These are phyloP conservation scores for Acrossocheilus fasciatus DNA, from an alignment of 2,797 vertebrate species.

Conservation along the genomic window DNA sequence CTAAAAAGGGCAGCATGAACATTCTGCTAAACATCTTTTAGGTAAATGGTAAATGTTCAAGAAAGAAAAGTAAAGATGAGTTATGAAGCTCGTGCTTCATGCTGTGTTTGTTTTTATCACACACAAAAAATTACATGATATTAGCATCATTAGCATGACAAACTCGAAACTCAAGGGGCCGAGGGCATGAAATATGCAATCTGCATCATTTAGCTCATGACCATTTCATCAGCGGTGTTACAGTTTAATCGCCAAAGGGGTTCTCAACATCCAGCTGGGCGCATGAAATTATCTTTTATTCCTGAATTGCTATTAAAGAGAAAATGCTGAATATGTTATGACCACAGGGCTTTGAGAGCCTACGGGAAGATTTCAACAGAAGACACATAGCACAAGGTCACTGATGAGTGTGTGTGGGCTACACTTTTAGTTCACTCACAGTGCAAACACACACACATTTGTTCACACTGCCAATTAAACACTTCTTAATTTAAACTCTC, in stretches of 20 bases:
- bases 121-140: neutral
- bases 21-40: neutral
- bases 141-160: constrained; percentile 43
- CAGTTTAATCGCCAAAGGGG: constrained; percentile 34
- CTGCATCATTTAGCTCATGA: constrained; percentile 22
- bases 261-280: constrained; percentile 15
- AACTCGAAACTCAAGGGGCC: constrained; percentile 22
- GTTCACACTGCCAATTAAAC: neutral
- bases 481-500: constrained; percentile 24
- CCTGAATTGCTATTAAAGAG: neutral
- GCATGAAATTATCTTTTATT: constrained; percentile 32
- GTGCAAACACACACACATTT: neutral
- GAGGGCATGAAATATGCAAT: constrained; percentile 24
- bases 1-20: neutral
- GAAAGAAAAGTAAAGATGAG: neutral
- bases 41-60: neutral
- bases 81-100: neutral
- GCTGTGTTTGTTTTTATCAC: constrained; percentile 8
- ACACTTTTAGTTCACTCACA: neutral
- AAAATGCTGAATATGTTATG: constrained; percentile 9
- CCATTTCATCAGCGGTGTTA: constrained; percentile 25
- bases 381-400: constrained; percentile 9
- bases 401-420: constrained; percentile 6
- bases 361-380: constrained; percentile 1
- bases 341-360: constrained; percentile 15